Percentiles rank a stretch among this genome's conserved stretches.
Evolutionary conservation across 2,797 vertebrate species (phyloP).

Genomic region (Pangasius krempfi): DNA sequence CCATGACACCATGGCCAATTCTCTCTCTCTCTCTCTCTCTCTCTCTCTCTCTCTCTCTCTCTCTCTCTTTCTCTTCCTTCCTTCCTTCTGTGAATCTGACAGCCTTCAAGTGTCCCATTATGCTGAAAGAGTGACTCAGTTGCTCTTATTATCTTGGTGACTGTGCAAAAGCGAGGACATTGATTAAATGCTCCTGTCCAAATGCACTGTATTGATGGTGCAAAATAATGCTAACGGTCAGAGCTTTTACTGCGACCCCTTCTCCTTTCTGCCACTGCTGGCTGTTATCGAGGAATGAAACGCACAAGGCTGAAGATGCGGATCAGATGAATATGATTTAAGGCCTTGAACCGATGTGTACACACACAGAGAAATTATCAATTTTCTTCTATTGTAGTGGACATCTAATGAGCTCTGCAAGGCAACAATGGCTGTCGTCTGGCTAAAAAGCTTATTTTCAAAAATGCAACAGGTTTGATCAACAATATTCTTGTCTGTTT

Average conservation of each 20-base stretch:
- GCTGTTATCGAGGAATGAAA: conserved; percentile 26
- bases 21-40: background rate
- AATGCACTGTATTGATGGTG: conserved; percentile 28
- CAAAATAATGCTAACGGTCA: conserved; percentile 22
- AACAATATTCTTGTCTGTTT: background rate
- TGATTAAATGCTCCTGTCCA: conserved; percentile 37
- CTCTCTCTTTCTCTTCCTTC: background rate
- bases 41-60: conserved; percentile 11
- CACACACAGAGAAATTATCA: background rate
- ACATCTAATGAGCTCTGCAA: background rate
- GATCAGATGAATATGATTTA: conserved; percentile 44
- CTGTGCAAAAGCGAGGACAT: conserved; percentile 19
- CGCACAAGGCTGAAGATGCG: conserved; percentile 22
- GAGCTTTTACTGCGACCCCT: conserved; percentile 33
- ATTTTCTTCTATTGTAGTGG: background rate
- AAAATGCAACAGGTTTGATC: background rate
- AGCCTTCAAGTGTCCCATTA: conserved; percentile 38
- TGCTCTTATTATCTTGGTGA: conserved; percentile 37
- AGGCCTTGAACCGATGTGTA: background rate
- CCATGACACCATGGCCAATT: conserved; percentile 8
- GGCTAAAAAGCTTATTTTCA: conserved; percentile 14
- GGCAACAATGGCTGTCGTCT: background rate
- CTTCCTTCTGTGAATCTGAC: conserved; percentile 15
- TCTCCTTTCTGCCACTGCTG: conserved; percentile 31
- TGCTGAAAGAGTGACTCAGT: conserved; percentile 24